phyloP scores from a whole-genome alignment of 2,888 invertebrate species.

The Tortrix viridana region DNA sequence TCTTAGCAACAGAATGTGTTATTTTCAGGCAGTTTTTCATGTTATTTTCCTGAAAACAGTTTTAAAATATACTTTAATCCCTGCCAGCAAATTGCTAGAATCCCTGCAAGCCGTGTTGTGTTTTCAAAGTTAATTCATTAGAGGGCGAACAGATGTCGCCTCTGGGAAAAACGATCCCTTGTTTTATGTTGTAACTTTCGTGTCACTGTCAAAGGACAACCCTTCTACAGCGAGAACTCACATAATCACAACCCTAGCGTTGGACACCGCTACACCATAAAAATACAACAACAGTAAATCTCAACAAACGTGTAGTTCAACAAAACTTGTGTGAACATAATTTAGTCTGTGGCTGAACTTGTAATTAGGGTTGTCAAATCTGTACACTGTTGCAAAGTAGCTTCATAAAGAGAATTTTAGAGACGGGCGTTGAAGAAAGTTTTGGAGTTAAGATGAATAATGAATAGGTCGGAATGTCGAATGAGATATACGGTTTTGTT shows the following conservation, averaged over 20 bases:
- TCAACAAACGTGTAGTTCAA: not conserved
- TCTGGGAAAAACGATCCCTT: conserved; percentile 37
- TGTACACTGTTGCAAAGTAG: conserved; percentile 23
- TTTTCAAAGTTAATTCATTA: conserved; percentile 39
- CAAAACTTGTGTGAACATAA: not conserved
- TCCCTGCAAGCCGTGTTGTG: conserved; percentile 30
- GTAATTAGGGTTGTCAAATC: conserved; percentile 34
- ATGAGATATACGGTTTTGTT: conserved; percentile 34
- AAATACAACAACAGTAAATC: not conserved
- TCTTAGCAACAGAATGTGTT: too few species aligned
- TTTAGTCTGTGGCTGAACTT: conserved; percentile 16
- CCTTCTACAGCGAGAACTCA: conserved; percentile 22
- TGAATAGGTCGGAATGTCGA: conserved; percentile 34
- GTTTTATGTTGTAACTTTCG: conserved; percentile 37
- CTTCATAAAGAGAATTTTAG: conserved; percentile 33
- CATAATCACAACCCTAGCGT: conserved; percentile 11
- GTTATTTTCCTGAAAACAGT: not conserved
- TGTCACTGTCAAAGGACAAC: conserved; percentile 31
- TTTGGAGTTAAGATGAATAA: conserved; percentile 33
- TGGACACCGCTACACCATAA: not conserved
- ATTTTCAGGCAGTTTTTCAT: too few species aligned
- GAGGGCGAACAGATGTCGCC: conserved; percentile 34
- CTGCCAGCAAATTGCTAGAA: conserved; percentile 3
- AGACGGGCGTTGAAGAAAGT: conserved; percentile 30
- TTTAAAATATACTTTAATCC: not conserved